Conservation (phyloP, 2,113 vertebrate species). For the Crotalus viridis region DNA sequence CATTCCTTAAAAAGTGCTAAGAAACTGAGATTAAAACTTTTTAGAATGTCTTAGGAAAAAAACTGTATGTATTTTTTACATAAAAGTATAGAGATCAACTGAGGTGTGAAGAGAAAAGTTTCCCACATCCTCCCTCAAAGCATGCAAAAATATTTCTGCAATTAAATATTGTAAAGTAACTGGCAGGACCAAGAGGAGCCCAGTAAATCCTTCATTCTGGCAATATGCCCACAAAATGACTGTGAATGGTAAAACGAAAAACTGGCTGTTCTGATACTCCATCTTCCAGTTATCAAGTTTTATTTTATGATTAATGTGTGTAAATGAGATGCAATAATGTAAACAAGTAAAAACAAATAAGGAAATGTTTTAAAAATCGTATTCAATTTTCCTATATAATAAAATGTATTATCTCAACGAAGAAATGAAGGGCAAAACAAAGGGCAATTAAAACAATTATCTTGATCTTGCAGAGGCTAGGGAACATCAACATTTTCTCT, state of each 20-base stretch:
- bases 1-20: not conserved
- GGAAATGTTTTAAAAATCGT: not conserved
- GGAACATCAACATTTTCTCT: not conserved
- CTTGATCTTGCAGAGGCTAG: not conserved
- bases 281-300: conserved; percentile 47
- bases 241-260: conserved; percentile 65
- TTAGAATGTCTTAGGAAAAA: not conserved
- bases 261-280: conserved; percentile 53
- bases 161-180: conserved; percentile 57
- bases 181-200: conserved; percentile 54
- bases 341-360: not conserved
- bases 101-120: not conserved
- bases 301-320: conserved; percentile 16
- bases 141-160: conserved; percentile 45
- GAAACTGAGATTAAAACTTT: not conserved
- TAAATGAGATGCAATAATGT: not conserved
- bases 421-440: not conserved
- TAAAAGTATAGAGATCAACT: not conserved
- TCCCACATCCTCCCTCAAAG: not conserved
- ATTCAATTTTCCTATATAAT: not conserved
- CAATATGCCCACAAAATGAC: conserved; percentile 51
- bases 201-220: conserved; percentile 61
- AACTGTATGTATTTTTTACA: not conserved
- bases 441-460: not conserved
- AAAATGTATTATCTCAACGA: not conserved